A percentile compares a stretch with the other conserved stretches of the same genome.
These are phyloP conservation scores for Micrasema minimum DNA, from an alignment of 1,140 invertebrate species.

Conservation along the genomic window DNA sequence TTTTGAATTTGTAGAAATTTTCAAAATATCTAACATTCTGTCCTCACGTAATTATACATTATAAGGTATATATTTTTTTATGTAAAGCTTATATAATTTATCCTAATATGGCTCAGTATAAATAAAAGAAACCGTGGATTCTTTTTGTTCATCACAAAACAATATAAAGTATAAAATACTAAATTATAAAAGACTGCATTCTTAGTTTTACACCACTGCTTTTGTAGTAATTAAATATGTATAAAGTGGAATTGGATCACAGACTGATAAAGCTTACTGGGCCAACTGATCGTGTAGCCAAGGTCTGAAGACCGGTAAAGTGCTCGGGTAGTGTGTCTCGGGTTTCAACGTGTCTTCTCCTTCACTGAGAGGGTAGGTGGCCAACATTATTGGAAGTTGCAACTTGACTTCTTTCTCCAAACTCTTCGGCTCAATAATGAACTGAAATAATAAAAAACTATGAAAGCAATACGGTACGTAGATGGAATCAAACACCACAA, in stretches of 20 bases:
- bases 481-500: too few species aligned
- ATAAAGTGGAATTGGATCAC: neutral
- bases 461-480: too few species aligned
- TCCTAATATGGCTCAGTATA: slow-evolving; percentile 10
- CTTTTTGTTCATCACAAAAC: neutral
- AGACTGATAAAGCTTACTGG: slow-evolving; percentile 30
- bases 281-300: slow-evolving; percentile 79
- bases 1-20: too few species aligned
- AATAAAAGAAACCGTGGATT: neutral
- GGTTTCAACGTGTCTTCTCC: slow-evolving; percentile 72
- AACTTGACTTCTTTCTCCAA: slow-evolving; percentile 92
- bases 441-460: slow-evolving; percentile 70
- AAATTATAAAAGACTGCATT: too few species aligned
- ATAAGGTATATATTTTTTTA: neutral
- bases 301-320: slow-evolving; percentile 90
- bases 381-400: slow-evolving; percentile 91
- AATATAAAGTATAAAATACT: too few species aligned
- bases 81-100: neutral
- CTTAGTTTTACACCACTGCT: too few species aligned
- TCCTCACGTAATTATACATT: too few species aligned
- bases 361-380: slow-evolving; percentile 88
- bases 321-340: slow-evolving; percentile 89
- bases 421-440: slow-evolving; percentile 90
- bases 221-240: too few species aligned
- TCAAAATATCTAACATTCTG: too few species aligned